Percentiles rank a stretch among this genome's conserved stretches.
These are phyloP conservation scores for Microcebus ravelobensis DNA, from an alignment of 2,113 vertebrate genomes.

Conservation along the genomic window DNA sequence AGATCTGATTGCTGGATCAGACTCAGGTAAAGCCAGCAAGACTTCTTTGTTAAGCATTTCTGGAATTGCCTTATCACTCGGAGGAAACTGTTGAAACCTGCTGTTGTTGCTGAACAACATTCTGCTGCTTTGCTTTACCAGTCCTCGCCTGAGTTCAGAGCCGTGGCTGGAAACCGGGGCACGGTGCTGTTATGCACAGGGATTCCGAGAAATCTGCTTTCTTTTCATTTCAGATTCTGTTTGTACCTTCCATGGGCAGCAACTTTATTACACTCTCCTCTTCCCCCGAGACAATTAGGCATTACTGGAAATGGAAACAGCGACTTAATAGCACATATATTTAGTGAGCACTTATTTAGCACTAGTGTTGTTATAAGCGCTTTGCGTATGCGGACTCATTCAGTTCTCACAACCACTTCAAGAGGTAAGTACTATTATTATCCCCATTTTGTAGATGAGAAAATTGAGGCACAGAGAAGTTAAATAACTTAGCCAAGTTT, in stretches of 20 bases:
- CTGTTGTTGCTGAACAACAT: too few relatives aligned
- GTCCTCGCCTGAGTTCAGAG: background rate
- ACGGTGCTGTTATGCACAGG: background rate
- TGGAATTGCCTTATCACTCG: background rate
- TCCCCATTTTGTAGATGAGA: background rate
- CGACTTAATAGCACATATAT: background rate
- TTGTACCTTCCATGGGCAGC: background rate
- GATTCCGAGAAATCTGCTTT: background rate
- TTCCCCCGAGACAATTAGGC: background rate
- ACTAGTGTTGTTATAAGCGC: background rate
- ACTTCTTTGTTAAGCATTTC: background rate
- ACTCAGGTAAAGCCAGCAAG: background rate
- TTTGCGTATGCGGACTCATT: background rate
- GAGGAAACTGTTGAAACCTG: background rate
- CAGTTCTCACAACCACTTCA: background rate
- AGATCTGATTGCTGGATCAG: background rate
- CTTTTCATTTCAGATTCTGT: conserved; percentile 12
- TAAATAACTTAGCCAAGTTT: background rate
- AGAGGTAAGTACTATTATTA: background rate
- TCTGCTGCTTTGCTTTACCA: background rate
- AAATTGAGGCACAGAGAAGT: background rate
- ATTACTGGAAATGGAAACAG: background rate
- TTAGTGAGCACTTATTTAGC: background rate
- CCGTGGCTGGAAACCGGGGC: background rate
- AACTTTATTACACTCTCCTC: background rate